Evolutionary conservation across 2,113 vertebrate genomes (phyloP).

Genomic region (Boulengeromyrus knoepffleri): DNA sequence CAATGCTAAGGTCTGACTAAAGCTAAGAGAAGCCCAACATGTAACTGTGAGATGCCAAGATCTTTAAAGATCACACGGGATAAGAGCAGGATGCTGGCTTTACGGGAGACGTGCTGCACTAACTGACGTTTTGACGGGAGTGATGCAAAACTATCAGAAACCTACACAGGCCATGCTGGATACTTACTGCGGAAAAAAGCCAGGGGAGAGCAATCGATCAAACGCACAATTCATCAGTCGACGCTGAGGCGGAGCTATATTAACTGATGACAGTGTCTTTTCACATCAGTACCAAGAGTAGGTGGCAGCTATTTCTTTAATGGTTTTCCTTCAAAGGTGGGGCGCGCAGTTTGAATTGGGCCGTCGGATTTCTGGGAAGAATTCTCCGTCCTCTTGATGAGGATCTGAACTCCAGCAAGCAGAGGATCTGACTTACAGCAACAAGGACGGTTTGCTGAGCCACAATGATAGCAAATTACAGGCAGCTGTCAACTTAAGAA

Average conservation of each 20-base stretch:
- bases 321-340: background rate
- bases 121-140: background rate
- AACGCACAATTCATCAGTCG: slow-evolving; percentile 8
- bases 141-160: background rate
- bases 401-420: background rate
- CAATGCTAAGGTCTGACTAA: background rate
- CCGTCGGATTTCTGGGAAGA: background rate
- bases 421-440: background rate
- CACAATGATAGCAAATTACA: background rate
- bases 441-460: background rate
- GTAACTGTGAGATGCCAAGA: background rate
- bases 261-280: background rate
- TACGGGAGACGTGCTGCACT: background rate
- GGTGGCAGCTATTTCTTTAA: background rate
- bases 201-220: slow-evolving; percentile 7
- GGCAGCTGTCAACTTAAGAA: background rate
- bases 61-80: background rate
- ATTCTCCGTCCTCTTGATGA: background rate
- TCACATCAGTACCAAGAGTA: background rate
- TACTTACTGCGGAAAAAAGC: background rate
- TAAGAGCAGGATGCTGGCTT: background rate
- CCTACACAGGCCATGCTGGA: background rate
- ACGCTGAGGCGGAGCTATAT: background rate
- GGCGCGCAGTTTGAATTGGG: background rate
- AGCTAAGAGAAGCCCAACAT: background rate